Conservation (phyloP, 1,140 invertebrate species). For the Phenacoccus solenopsis region DNA sequence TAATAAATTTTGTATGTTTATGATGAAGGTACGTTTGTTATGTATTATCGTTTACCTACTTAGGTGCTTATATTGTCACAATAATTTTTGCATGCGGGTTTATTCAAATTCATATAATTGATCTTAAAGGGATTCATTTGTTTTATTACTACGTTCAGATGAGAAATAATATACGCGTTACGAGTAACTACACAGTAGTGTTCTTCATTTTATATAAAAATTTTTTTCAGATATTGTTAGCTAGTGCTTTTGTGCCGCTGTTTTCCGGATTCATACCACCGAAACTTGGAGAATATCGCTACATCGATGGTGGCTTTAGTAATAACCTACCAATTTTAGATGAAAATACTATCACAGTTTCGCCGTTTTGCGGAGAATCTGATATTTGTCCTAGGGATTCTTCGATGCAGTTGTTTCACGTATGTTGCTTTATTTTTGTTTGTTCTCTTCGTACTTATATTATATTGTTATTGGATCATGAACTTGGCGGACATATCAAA, state of each 20-base stretch:
- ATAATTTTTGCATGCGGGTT: no score
- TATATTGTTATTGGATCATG: neutral
- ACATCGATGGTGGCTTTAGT: conserved; percentile 94
- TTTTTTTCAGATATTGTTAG: conserved; percentile 63
- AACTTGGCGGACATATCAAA: neutral
- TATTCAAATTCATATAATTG: no score
- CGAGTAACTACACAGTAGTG: no score
- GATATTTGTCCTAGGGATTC: conserved; percentile 94
- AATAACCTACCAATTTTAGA: conserved; percentile 90
- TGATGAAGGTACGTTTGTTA: no score
- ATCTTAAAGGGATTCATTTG: no score
- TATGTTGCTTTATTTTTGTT: conserved; percentile 41
- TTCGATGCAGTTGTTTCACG: conserved; percentile 70
- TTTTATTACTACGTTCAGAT: no score
- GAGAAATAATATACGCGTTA: no score
- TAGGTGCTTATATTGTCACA: no score
- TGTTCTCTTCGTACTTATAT: no score
- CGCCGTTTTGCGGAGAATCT: conserved; percentile 93
- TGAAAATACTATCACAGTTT: conserved; percentile 91
- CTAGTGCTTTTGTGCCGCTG: conserved; percentile 88
- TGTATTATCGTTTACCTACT: no score
- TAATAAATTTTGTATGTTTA: no score
- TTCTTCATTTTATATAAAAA: conserved; percentile 22
- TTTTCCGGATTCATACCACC: conserved; percentile 92
- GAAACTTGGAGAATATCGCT: conserved; percentile 73